These are phyloP conservation scores for Styela clava DNA, from an alignment of 23 tunicate genomes.

Conservation along the genomic window DNA sequence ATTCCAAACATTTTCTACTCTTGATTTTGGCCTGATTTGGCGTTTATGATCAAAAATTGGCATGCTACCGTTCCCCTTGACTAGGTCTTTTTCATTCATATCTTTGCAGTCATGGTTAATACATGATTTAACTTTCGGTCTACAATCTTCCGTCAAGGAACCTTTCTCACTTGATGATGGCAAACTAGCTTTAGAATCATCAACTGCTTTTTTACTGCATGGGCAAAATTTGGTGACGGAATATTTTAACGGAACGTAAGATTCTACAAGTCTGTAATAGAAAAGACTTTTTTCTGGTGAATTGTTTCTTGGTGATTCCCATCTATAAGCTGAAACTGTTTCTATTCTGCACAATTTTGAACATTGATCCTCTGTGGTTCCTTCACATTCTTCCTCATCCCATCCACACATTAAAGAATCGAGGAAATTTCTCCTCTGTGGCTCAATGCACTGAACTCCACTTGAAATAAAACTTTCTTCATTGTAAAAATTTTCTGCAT, in stretches of 20 bases:
- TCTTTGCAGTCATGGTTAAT: too few species aligned
- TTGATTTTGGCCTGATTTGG: too few species aligned
- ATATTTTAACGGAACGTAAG: background rate
- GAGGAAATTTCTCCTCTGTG: conserved; percentile 14
- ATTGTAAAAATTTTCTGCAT: background rate
- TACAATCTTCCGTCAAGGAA: too few species aligned
- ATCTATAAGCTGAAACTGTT: background rate
- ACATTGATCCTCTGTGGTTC: background rate
- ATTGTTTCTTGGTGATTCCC: background rate
- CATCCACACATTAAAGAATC: conserved; percentile 13
- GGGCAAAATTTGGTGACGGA: background rate
- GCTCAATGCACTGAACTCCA: background rate
- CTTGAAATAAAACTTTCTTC: background rate
- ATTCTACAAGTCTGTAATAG: background rate
- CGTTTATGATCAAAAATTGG: too few species aligned
- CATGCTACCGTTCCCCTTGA: too few species aligned
- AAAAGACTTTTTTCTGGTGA: conserved; percentile 9
- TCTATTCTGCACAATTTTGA: background rate
- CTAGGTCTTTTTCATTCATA: too few species aligned
- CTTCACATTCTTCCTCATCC: conserved; percentile 16
- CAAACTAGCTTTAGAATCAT: background rate
- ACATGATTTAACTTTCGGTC: too few species aligned
- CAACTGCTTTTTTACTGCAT: background rate
- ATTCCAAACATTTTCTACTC: too few species aligned
- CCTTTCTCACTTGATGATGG: too few species aligned